These are phyloP conservation scores for Cheilosia scutellata DNA, from an alignment of 2,888 invertebrate genomes.

Conservation along the genomic window DNA sequence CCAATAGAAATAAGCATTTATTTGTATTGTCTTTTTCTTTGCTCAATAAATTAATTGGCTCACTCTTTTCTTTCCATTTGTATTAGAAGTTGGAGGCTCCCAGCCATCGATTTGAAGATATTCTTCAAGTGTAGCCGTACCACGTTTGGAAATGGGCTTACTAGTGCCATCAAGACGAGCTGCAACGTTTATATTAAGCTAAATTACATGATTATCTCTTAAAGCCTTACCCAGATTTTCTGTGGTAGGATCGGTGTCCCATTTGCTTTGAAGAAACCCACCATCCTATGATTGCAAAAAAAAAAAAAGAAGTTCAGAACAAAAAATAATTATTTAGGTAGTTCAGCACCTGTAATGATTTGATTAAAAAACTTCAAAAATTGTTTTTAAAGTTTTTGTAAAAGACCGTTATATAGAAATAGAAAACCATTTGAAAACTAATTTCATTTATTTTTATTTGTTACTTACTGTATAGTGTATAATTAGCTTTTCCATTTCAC, in stretches of 20 bases:
- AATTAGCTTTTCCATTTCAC: no score
- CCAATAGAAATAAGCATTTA: slow-evolving; percentile 13
- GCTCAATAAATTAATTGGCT: slow-evolving; percentile 82
- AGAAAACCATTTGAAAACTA: no score
- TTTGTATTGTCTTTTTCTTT: not conserved
- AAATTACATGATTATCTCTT: not conserved
- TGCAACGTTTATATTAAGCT: slow-evolving; percentile 84
- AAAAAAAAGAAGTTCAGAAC: slow-evolving; percentile 40
- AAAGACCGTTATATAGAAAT: no score
- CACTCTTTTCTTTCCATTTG: slow-evolving; percentile 95
- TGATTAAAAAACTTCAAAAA: no score
- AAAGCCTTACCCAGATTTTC: slow-evolving; percentile 92
- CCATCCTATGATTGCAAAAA: slow-evolving; percentile 79
- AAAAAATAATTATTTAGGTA: not conserved
- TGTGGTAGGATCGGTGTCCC: slow-evolving; percentile 94
- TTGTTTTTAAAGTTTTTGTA: no score
- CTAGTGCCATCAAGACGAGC: slow-evolving; percentile 96
- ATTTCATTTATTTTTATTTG: no score
- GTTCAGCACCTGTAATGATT: no score
- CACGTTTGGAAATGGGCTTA: slow-evolving; percentile 87
- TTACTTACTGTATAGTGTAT: no score
- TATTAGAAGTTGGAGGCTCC: slow-evolving; percentile 85
- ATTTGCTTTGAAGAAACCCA: slow-evolving; percentile 88
- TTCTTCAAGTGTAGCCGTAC: slow-evolving; percentile 92
- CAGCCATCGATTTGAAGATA: slow-evolving; percentile 93